A percentile compares a stretch with the other conserved stretches of the same genome.
These are phyloP conservation scores for Melanitta fusca DNA, from an alignment of 2,797 vertebrate genomes.

Conservation along the genomic window DNA sequence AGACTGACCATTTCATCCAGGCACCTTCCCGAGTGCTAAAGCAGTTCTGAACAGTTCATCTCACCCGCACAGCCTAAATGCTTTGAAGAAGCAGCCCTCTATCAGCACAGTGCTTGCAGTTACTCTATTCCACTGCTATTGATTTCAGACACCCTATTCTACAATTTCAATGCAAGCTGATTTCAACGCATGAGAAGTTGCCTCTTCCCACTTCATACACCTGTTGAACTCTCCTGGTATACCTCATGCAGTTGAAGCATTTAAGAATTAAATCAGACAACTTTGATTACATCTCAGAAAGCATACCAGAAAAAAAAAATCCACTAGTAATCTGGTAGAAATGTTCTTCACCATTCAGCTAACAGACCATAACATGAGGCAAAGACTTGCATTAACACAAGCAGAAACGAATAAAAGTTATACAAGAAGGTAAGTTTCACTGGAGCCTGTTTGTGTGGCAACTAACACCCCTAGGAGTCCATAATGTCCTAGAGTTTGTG, in stretches of 20 bases:
- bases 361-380: neutral
- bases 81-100: neutral
- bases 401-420: neutral
- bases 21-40: neutral
- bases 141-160: neutral
- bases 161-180: neutral
- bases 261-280: accelerated
- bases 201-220: neutral
- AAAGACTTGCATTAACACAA: neutral
- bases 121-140: neutral
- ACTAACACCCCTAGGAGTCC: neutral
- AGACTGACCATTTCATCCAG: accelerated
- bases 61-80: neutral
- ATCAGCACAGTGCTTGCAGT: neutral
- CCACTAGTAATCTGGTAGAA: neutral
- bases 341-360: neutral
- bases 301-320: neutral
- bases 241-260: neutral
- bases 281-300: neutral
- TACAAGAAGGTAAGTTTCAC: neutral
- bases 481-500: accelerated
- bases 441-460: neutral
- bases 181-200: neutral
- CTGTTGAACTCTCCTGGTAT: neutral
- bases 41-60: neutral